These are phyloP conservation scores for Nebria brevicollis DNA, from an alignment of 2,888 invertebrate species.

Conservation along the genomic window DNA sequence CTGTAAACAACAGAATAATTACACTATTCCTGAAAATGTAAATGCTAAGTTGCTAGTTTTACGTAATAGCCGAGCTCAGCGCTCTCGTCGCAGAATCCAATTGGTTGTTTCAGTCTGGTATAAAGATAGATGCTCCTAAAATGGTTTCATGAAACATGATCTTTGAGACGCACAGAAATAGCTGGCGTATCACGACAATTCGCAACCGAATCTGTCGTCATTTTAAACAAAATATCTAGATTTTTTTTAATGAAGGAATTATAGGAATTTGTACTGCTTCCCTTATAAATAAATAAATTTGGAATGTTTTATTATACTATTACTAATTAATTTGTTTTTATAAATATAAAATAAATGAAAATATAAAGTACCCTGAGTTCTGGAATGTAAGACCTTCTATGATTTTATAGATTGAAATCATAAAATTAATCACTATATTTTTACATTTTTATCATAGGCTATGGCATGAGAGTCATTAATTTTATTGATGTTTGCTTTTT, in stretches of 20 bases:
- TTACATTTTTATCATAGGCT: too few species aligned
- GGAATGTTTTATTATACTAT: too few species aligned
- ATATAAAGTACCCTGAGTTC: too few species aligned
- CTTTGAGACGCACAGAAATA: constrained; percentile 66
- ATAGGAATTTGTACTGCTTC: too few species aligned
- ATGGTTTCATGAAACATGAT: constrained; percentile 74
- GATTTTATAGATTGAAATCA: too few species aligned
- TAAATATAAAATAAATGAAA: too few species aligned
- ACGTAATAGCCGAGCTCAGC: constrained; percentile 49
- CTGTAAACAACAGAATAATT: constrained; percentile 11
- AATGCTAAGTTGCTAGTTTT: constrained; percentile 46
- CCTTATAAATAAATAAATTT: too few species aligned
- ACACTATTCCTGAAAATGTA: background rate
- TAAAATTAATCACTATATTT: too few species aligned
- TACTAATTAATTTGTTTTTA: too few species aligned
- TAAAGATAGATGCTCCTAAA: constrained; percentile 72
- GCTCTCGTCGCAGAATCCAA: constrained; percentile 51
- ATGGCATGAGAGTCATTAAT: background rate
- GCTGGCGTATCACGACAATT: constrained; percentile 55
- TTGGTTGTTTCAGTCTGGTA: constrained; percentile 49
- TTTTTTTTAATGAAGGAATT: background rate
- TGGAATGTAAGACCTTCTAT: too few species aligned
- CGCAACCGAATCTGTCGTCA: constrained; percentile 25
- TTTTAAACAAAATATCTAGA: constrained; percentile 35
- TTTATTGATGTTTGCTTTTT: constrained; percentile 21